phyloP scores from a whole-genome alignment of 2,888 invertebrate genomes.

The Didymodactylos carnosus region DNA sequence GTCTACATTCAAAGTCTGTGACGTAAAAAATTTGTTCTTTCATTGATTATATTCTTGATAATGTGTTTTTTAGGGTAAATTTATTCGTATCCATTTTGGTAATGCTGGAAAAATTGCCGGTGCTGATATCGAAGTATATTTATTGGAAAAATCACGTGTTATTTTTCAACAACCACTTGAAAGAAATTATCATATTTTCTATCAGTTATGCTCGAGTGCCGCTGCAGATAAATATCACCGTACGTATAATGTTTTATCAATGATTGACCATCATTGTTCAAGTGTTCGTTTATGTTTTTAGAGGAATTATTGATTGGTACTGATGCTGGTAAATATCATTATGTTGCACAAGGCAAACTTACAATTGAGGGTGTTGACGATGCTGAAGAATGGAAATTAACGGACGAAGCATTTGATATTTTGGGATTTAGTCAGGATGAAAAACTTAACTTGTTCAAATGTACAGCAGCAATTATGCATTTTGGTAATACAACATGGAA shows the following conservation, averaged over 20 bases:
- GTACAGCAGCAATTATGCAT: conserved; percentile 95
- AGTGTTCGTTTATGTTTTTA: conserved; percentile 38
- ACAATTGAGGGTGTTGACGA: conserved; percentile 86
- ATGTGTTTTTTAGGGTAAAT: conserved; percentile 94
- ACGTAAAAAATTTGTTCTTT: too few relatives aligned
- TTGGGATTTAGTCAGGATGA: conserved; percentile 79
- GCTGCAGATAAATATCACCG: conserved; percentile 15
- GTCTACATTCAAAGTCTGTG: too few relatives aligned
- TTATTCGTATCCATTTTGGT: conserved; percentile 99
- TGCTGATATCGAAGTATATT: conserved; percentile 99
- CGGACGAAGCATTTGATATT: conserved; percentile 77
- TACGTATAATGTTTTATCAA: not conserved
- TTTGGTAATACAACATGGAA: conserved; percentile 99
- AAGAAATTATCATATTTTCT: conserved; percentile 99
- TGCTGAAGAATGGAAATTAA: conserved; percentile 57
- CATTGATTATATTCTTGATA: too few relatives aligned
- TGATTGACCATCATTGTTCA: not conserved
- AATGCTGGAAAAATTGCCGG: conserved; percentile 97
- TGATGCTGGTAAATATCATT: conserved; percentile 55
- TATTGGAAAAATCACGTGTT: conserved; percentile 99
- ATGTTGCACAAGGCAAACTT: conserved; percentile 81
- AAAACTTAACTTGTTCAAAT: conserved; percentile 86
- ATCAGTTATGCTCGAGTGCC: conserved; percentile 51
- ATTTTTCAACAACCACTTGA: conserved; percentile 85
- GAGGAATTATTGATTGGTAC: conserved; percentile 59